phyloP scores from a whole-genome alignment of 2,797 vertebrate species.

The Chelidonichthys spinosus region DNA sequence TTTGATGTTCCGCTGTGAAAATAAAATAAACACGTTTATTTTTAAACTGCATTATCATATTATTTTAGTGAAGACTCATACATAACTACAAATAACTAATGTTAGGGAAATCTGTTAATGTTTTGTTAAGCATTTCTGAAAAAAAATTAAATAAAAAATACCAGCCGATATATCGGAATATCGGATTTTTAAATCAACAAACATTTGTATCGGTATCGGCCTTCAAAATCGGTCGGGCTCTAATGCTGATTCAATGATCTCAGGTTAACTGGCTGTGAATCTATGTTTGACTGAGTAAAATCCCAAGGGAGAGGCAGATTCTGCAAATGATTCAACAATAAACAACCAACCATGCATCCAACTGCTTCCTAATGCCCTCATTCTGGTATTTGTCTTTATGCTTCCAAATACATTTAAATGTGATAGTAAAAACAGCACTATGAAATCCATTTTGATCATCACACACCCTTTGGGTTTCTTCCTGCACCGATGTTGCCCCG shows the following conservation, averaged over 20 bases:
- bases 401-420: slow-evolving; percentile 20
- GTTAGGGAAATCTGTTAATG: no score
- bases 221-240: no score
- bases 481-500: slow-evolving; percentile 53
- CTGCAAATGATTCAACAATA: slow-evolving; percentile 9
- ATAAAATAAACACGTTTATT: no score
- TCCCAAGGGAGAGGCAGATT: neutral
- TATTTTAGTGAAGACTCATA: no score
- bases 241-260: slow-evolving; percentile 12
- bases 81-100: no score
- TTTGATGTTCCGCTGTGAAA: no score
- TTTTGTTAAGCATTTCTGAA: no score
- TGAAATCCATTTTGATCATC: slow-evolving; percentile 51
- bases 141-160: no score
- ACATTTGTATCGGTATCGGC: no score
- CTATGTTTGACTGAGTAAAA: neutral
- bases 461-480: slow-evolving; percentile 41
- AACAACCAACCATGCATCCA: slow-evolving; percentile 2
- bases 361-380: neutral
- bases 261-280: slow-evolving; percentile 1
- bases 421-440: slow-evolving; percentile 22
- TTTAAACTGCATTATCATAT: no score
- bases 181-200: no score
- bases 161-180: no score
- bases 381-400: neutral